Evolutionary conservation across 2,113 vertebrate species (phyloP).

Genomic region (Mobula hypostoma): DNA sequence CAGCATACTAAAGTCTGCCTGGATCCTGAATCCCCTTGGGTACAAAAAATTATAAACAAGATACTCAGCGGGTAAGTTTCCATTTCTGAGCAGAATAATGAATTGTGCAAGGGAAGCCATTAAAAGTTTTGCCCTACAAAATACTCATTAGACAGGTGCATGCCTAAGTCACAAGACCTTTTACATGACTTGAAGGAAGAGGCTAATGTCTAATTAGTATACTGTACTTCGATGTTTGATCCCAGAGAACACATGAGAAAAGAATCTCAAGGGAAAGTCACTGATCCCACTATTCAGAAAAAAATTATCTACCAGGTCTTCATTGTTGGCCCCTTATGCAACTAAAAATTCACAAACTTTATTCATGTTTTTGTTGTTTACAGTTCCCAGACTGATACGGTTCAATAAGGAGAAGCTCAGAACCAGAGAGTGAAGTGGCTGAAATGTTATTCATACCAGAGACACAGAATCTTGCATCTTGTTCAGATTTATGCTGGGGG

Average conservation of each 20-base stretch:
- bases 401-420: background rate
- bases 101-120: background rate
- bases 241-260: background rate
- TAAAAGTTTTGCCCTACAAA: background rate
- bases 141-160: background rate
- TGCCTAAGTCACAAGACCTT: background rate
- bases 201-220: background rate
- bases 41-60: background rate
- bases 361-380: background rate
- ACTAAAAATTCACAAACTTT: background rate
- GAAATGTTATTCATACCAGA: background rate
- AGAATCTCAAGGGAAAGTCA: background rate
- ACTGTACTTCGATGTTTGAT: too few relatives aligned
- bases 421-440: background rate
- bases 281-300: background rate
- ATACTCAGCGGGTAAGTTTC: slow-evolving; percentile 23
- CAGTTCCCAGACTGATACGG: background rate
- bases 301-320: too few relatives aligned
- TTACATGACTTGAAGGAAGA: background rate
- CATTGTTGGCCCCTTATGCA: background rate
- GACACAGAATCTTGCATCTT: background rate
- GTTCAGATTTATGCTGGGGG: background rate
- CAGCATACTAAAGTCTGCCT: slow-evolving; percentile 22
- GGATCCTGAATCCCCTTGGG: background rate
- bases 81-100: background rate